These are phyloP conservation scores for Apostichopus californicus DNA, from an alignment of 35 echinoderm and acorn worm genomes.

Conservation along the genomic window DNA sequence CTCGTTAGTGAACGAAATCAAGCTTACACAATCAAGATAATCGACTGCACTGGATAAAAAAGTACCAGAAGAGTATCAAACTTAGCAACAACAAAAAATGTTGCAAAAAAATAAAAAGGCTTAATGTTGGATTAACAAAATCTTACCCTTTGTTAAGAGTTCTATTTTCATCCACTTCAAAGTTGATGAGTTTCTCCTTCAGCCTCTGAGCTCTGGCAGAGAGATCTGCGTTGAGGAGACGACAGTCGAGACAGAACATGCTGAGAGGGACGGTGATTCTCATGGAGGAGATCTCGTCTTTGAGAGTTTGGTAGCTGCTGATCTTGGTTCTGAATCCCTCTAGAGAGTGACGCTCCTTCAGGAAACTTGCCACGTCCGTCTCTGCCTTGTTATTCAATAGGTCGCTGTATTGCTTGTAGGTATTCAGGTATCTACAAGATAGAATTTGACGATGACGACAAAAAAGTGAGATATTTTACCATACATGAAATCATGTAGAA, in stretches of 20 bases:
- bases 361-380: conserved; percentile 87
- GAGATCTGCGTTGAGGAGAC: conserved; percentile 79
- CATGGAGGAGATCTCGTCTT: conserved; percentile 92
- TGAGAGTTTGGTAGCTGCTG: conserved; percentile 85
- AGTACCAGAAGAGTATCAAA: too few relatives aligned
- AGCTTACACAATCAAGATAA: background rate
- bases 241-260: conserved; percentile 98
- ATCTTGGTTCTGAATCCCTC: conserved; percentile 94
- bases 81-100: too few relatives aligned
- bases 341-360: conserved; percentile 92
- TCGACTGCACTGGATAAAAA: background rate
- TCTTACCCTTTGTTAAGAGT: conserved; percentile 84
- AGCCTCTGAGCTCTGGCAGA: conserved; percentile 88
- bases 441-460: too few relatives aligned
- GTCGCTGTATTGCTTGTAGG: conserved; percentile 97
- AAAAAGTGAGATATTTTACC: too few relatives aligned
- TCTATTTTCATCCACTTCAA: conserved; percentile 97
- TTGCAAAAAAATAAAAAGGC: too few relatives aligned
- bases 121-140: background rate
- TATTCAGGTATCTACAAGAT: conserved; percentile 84
- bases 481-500: too few relatives aligned
- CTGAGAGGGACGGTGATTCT: conserved; percentile 95
- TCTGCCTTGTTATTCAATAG: conserved; percentile 98
- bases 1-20: too few relatives aligned
- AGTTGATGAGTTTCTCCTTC: conserved; percentile 86